A percentile compares a stretch with the other conserved stretches of the same genome.
phyloP scores from a whole-genome alignment of 2,888 invertebrate species.

The Zhuqinia jingwanae region DNA sequence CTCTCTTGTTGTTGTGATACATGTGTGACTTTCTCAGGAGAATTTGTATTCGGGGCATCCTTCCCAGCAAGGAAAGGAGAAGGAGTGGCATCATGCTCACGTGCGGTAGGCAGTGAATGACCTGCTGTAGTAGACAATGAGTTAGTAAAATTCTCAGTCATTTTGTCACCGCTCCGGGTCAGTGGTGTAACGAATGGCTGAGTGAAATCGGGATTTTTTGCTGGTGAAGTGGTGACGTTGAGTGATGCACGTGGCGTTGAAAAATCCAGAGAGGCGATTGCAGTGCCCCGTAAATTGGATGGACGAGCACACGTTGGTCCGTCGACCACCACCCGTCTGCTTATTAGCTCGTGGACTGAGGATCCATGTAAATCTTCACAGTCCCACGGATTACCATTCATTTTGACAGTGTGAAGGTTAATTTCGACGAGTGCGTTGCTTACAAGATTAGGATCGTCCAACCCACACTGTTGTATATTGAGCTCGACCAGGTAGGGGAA shows the following conservation, averaged over 20 bases:
- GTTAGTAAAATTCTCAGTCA: conserved; percentile 58
- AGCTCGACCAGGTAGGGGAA: conserved; percentile 73
- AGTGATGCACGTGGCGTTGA: conserved; percentile 57
- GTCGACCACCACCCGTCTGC: conserved; percentile 73
- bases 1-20: conserved; percentile 49
- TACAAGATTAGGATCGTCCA: conserved; percentile 84
- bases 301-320: conserved; percentile 72
- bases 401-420: conserved; percentile 85
- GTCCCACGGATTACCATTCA: conserved; percentile 88
- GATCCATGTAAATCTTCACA: conserved; percentile 82
- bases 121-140: conserved; percentile 61
- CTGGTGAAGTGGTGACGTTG: conserved; percentile 25
- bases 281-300: conserved; percentile 51
- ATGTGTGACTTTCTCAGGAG: conserved; percentile 75
- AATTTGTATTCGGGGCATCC: conserved; percentile 76
- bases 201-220: conserved; percentile 55
- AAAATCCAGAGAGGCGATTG: conserved; percentile 66
- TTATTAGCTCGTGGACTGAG: conserved; percentile 80
- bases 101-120: conserved; percentile 13
- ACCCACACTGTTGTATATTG: conserved; percentile 86
- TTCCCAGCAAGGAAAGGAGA: conserved; percentile 57
- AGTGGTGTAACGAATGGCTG: conserved; percentile 64
- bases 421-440: conserved; percentile 84
- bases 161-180: conserved; percentile 63
- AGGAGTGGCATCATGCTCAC: conserved; percentile 46